Evolutionary conservation across 1,140 invertebrate species (phyloP), one percentile per base, ranked within the genome.

Genomic region (Pissodes strobi): DNA sequence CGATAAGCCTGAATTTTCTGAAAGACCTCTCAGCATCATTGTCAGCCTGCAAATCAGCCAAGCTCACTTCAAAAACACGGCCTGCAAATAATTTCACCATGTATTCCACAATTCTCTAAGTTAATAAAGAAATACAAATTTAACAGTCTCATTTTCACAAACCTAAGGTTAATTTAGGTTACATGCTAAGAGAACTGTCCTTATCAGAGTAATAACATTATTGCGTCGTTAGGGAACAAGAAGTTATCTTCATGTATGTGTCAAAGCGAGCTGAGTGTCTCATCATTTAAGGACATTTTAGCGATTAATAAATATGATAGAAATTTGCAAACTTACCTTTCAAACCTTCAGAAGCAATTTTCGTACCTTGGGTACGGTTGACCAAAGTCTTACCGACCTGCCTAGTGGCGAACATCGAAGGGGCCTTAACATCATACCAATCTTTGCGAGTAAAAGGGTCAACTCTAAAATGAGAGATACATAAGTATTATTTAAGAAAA

Each of bases 371-470:
- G 22, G 97, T 99, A 75, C 96, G 87, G 79, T 99, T 99, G 41
- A 99, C 97, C 67, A 99, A 84, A 46, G 98, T 99, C 83, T 99
- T 99, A 49, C 97, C 98, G 75, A 99, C 90, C 80, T 97, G 92
- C 61, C 97, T 89, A 59, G 91, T 95, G 72, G 89, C 89, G 81
- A 99, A 99, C 90, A 98, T 97, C 55, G 90, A 92, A 39, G 98
- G 98, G 59, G 97, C 97, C 78, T 98, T 98, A 21, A 99, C 92
- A 92, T 99, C 97, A 78, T 99, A 99, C 98, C 98, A 99, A 80
- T 99, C 98, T 80, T 99, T 99, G 66, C 97, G 90, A 45, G 95
- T 97, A 84, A 99, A 99, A 4, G 98, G 97, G 83, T 99, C 98
- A 58, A 99, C 88, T 73, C 94, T 97, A 80, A 70, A 89, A 87